phyloP scores from a whole-genome alignment of 2,888 invertebrate genomes.

The Pedicia rivosa region DNA sequence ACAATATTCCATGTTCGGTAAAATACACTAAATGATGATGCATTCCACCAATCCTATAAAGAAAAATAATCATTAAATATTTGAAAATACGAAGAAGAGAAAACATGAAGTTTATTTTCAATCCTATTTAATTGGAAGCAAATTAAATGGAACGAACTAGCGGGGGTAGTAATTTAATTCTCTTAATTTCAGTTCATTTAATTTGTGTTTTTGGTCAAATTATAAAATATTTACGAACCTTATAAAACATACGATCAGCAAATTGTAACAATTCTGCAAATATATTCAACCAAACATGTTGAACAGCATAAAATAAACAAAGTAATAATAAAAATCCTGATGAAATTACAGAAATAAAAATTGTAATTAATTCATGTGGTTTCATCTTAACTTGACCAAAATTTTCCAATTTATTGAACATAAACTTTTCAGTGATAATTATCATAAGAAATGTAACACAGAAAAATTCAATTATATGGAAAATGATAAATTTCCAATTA shows the following conservation, averaged over 20 bases:
- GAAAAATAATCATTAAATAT: too few relatives aligned
- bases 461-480: conserved; percentile 52
- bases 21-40: conserved; percentile 53
- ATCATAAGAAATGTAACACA: conserved; percentile 54
- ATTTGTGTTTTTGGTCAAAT: too few relatives aligned
- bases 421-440: conserved; percentile 58
- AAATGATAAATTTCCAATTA: conserved; percentile 50
- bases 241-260: conserved; percentile 61
- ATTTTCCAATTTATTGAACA: conserved; percentile 47
- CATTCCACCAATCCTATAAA: conserved; percentile 94
- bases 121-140: too few relatives aligned
- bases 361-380: conserved; percentile 33
- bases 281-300: conserved; percentile 82
- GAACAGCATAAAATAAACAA: conserved; percentile 60
- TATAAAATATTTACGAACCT: too few relatives aligned
- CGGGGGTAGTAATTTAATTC: too few relatives aligned
- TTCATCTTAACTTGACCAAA: conserved; percentile 35
- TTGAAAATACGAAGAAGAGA: too few relatives aligned
- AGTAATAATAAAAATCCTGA: conserved; percentile 50
- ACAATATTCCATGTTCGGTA: conserved; percentile 83
- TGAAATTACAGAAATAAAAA: conserved; percentile 49
- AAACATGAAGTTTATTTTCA: too few relatives aligned
- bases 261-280: conserved; percentile 74
- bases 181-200: too few relatives aligned
- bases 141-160: too few relatives aligned